phyloP scores from a whole-genome alignment of 2,113 vertebrate genomes.

The Sebastes fasciatus region DNA sequence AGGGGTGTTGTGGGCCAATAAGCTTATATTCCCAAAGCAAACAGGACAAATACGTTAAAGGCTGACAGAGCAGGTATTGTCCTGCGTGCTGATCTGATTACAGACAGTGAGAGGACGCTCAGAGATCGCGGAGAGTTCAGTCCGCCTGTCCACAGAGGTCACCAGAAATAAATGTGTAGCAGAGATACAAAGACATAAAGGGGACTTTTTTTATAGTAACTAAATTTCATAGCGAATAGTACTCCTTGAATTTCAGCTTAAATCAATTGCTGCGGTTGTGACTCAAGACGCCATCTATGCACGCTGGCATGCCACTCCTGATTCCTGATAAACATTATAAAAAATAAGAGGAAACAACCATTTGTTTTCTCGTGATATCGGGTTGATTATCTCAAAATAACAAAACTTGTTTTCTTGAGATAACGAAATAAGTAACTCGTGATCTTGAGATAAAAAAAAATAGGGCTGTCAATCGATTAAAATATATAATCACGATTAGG shows the following conservation, averaged over 20 bases:
- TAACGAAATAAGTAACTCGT: neutral
- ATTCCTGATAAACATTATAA: neutral
- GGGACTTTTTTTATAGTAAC: no score
- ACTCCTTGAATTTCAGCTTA: no score
- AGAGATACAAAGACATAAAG: no score
- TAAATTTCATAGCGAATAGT: no score
- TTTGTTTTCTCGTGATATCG: neutral
- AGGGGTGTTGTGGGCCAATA: constrained; percentile 33
- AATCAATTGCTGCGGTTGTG: no score
- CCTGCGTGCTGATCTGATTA: constrained; percentile 54
- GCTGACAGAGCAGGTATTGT: constrained; percentile 53
- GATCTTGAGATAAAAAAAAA: no score
- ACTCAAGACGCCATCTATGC: no score
- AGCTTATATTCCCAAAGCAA: constrained; percentile 54
- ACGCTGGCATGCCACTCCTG: neutral
- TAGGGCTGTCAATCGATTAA: no score
- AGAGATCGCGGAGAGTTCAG: constrained; percentile 20
- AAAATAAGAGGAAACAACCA: neutral
- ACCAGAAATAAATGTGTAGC: no score
- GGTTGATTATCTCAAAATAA: neutral
- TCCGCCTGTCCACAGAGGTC: neutral
- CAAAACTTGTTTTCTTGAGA: no score
- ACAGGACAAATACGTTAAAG: constrained; percentile 46
- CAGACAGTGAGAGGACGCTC: neutral
- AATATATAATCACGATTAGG: no score